Evolutionary conservation across 1,140 invertebrate genomes (phyloP).

Genomic region (Drosophila biarmipes): DNA sequence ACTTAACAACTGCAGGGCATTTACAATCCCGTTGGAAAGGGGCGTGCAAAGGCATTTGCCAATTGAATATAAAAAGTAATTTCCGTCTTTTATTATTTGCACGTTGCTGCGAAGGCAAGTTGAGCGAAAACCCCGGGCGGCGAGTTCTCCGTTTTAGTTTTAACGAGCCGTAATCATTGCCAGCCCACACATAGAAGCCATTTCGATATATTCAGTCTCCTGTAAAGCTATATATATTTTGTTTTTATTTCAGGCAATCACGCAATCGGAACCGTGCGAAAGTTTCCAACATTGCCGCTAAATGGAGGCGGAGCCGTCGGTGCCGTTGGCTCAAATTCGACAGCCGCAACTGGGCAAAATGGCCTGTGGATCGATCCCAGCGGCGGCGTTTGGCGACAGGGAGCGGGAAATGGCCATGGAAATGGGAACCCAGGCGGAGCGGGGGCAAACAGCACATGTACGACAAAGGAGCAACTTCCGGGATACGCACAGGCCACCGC

Average conservation of each 20-base stretch:
- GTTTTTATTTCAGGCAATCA: conserved; percentile 84
- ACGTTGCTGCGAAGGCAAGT: conserved; percentile 37
- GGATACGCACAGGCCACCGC: conserved; percentile 83
- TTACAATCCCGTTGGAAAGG: conserved; percentile 22
- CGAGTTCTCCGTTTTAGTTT: conserved; percentile 54
- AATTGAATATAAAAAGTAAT: conserved; percentile 83
- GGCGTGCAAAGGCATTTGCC: conserved; percentile 32
- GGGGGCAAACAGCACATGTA: conserved; percentile 35
- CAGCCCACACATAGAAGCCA: conserved; percentile 36
- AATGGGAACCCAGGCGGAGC: conserved; percentile 1
- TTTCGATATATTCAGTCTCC: conserved; percentile 48
- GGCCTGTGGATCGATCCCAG: conserved; percentile 84
- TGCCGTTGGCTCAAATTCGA: conserved; percentile 52
- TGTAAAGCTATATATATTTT: conserved; percentile 9
- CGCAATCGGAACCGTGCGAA: conserved; percentile 84
- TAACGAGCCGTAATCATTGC: conserved; percentile 64
- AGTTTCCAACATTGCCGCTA: conserved; percentile 84
- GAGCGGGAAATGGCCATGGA: conserved; percentile 2
- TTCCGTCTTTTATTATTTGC: conserved; percentile 78
- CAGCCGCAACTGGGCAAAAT: conserved; percentile 48
- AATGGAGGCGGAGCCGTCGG: conserved; percentile 63
- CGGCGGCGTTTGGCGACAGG: conserved; percentile 81
- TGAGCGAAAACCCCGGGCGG: conserved; percentile 18
- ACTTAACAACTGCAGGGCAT: conserved; percentile 26
- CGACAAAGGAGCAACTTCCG: conserved; percentile 84